phyloP scores from a whole-genome alignment of 2,113 vertebrate species.

The Menura novaehollandiae region DNA sequence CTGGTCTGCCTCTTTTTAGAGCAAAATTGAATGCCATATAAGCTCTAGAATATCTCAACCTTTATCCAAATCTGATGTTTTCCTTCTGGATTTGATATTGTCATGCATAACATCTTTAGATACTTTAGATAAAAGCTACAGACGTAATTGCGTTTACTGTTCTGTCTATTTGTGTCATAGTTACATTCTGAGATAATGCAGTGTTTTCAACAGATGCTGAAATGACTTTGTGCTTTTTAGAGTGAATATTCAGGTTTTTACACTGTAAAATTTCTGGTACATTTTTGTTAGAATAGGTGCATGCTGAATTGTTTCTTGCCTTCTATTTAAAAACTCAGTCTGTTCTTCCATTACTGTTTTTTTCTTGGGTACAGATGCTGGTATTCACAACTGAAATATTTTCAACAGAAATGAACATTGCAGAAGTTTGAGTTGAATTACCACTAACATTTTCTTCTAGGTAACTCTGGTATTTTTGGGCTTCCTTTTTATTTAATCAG shows the following conservation, averaged over 20 bases:
- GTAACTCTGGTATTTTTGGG: neutral
- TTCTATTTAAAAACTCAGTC: neutral
- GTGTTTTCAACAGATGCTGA: neutral
- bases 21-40: neutral
- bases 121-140: slow-evolving; percentile 15
- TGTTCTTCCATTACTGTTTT: neutral
- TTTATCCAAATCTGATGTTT: slow-evolving; percentile 40
- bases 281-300: neutral
- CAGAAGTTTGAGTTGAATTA: neutral
- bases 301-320: neutral
- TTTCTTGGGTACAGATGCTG: neutral
- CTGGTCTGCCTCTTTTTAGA: neutral
- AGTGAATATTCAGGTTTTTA: neutral
- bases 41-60: neutral
- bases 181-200: neutral
- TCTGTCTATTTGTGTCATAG: neutral
- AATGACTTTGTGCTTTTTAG: neutral
- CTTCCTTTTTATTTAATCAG: neutral
- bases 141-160: slow-evolving; percentile 37
- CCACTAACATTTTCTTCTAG: neutral
- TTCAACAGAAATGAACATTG: neutral
- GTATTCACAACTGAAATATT: neutral
- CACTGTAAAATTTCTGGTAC: neutral
- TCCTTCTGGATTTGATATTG: slow-evolving; percentile 4
- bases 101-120: neutral